Evolutionary conservation across 2,113 vertebrate species (phyloP), one percentile per base, ranked within the genome.

Genomic region (Perccottus glenii): DNA sequence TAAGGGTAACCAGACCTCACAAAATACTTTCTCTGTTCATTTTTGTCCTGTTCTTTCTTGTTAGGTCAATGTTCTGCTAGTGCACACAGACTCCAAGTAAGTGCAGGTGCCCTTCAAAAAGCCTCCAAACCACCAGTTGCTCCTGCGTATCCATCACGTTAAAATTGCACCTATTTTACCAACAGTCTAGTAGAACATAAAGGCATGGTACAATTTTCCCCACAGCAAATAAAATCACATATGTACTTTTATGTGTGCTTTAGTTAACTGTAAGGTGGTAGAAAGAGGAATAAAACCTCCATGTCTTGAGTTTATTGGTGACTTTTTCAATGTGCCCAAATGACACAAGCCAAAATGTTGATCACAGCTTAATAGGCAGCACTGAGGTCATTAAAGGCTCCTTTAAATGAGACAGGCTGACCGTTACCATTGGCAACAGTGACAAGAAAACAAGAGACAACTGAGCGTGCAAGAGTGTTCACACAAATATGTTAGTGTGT

Each of bases 401-500:
- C 67, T 70, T 61, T 57, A 79, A 81, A 81, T 68, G 74, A 85
- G 74, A 79, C 52, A 50, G 77, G 64, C 70, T 57, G 75, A 70
- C 77, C 46, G 85, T 92, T 90, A 60, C 85, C 87, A 27, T 6
- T 16, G 65, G 88, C 86, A 90, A 91, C 88, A 80, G 73, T 36
- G 60, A 51, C 16, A 49, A 47, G 60, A 75, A 77, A 60, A 67
- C 64, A 75, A 46, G 71, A 85, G 62, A 70, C 75, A 74, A 62
- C 59, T 42, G 14, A 55, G 64, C 56, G 55, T 2, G n/a, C 38
- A 57, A n/a, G 14, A 52, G 14, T 40, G 16, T 14, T 6, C 19
- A 27, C 19, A 27, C 19, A 27, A 27, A 27, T 27, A 27, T 27
- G 19, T 27, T 27, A 27, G 19, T 27, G 19, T 27, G 60, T 16